A percentile compares a stretch with the other conserved stretches of the same genome.
phyloP scores from a whole-genome alignment of 2,797 vertebrate genomes.

The Rhyacichthys aspro region DNA sequence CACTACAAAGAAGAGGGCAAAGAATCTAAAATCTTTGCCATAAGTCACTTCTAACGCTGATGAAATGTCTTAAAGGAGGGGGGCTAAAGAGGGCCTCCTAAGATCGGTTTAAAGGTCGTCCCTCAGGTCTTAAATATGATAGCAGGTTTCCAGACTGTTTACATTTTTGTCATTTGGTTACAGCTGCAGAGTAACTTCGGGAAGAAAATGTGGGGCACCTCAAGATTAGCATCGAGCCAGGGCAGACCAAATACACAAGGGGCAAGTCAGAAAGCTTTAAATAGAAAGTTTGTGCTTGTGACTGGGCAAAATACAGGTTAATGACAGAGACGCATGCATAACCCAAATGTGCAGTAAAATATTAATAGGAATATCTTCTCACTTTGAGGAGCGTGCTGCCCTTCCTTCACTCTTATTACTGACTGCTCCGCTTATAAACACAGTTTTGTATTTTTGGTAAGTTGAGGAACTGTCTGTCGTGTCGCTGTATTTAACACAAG shows the following conservation, averaged over 20 bases:
- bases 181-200: slow-evolving; percentile 51
- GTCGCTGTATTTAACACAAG: slow-evolving; percentile 34
- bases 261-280: slow-evolving; percentile 34
- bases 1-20: slow-evolving; percentile 23
- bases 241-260: slow-evolving; percentile 46
- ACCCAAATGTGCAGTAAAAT: slow-evolving; percentile 58
- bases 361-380: slow-evolving; percentile 33
- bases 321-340: slow-evolving; percentile 48
- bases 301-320: slow-evolving; percentile 52
- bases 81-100: background rate
- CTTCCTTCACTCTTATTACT: background rate
- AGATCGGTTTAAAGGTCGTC: slow-evolving; percentile 18
- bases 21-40: slow-evolving; percentile 1
- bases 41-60: slow-evolving; percentile 16
- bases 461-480: slow-evolving; percentile 15
- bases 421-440: slow-evolving; percentile 18
- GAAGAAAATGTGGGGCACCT: slow-evolving; percentile 67
- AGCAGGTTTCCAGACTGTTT: slow-evolving; percentile 56
- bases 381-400: slow-evolving; percentile 5
- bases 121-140: slow-evolving; percentile 21
- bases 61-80: slow-evolving; percentile 20
- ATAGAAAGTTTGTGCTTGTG: slow-evolving; percentile 40
- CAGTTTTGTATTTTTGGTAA: slow-evolving; percentile 21
- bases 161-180: slow-evolving; percentile 55
- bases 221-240: slow-evolving; percentile 65